phyloP scores from a whole-genome alignment of 2,113 vertebrate genomes.

The Vidua macroura region DNA sequence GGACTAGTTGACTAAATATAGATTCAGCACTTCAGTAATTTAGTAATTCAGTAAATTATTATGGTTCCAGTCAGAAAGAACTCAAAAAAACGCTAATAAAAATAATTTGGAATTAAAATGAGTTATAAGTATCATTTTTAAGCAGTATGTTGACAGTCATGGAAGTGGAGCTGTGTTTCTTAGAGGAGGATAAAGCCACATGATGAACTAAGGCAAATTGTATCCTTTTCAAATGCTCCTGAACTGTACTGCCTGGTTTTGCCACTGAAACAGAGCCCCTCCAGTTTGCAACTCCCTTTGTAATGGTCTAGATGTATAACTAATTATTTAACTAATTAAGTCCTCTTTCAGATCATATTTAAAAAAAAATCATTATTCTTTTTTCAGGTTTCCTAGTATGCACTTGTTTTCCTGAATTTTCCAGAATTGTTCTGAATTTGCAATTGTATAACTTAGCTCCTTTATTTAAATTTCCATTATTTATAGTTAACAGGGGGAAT shows the following conservation, averaged over 20 bases:
- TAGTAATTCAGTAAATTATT: not conserved
- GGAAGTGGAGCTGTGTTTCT: not conserved
- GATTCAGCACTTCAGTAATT: not conserved
- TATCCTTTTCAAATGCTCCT: not conserved
- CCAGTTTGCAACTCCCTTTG: not conserved
- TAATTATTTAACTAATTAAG: not conserved
- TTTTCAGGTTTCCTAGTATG: not conserved
- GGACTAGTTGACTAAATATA: not conserved
- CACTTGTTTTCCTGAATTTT: not conserved
- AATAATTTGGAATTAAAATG: not conserved
- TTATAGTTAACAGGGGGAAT: not conserved
- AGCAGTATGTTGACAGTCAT: not conserved
- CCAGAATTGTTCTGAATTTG: not conserved
- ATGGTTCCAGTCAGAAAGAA: not conserved
- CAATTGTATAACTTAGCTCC: not conserved
- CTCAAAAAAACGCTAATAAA: not conserved
- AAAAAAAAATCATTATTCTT: not conserved
- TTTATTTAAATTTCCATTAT: not conserved
- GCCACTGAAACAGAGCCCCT: not conserved
- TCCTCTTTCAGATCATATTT: not conserved
- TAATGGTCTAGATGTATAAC: not conserved
- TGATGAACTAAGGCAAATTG: not conserved
- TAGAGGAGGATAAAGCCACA: not conserved
- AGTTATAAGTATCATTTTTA: not conserved
- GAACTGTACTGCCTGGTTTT: not conserved